A percentile compares a stretch with the other conserved stretches of the same genome.
Conservation (phyloP, 1,140 invertebrate species). For the Ylistrum balloti region DNA sequence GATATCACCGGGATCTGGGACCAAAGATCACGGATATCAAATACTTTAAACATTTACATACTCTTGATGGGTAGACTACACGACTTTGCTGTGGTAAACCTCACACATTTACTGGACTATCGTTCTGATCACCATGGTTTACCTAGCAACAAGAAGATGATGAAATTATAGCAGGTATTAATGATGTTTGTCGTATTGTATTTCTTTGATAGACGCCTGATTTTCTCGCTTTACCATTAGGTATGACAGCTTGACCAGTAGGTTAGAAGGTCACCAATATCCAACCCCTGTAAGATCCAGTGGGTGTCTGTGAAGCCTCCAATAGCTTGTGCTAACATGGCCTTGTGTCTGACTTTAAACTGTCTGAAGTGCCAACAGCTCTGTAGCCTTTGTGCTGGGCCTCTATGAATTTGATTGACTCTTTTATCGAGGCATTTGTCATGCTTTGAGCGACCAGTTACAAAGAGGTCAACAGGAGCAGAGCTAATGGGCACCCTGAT, state of each 20-base stretch:
- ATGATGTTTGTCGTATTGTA: not conserved
- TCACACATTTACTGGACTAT: not conserved
- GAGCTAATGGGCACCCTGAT: not conserved
- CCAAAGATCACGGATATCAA: conserved; percentile 1
- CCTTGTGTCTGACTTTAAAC: not conserved
- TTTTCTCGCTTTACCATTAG: no score
- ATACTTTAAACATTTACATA: not conserved
- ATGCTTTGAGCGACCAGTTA: conserved; percentile 25
- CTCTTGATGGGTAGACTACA: not conserved
- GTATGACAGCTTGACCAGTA: no score
- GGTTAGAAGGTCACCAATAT: no score
- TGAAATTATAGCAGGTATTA: not conserved
- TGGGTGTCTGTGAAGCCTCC: not conserved
- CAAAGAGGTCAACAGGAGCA: conserved; percentile 37
- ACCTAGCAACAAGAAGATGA: not conserved
- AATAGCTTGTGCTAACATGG: not conserved
- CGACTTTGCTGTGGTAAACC: not conserved
- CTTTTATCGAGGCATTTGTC: conserved; percentile 7
- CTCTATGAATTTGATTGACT: conserved; percentile 26
- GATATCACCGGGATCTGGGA: not conserved
- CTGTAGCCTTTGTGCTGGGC: not conserved
- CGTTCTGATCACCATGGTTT: not conserved
- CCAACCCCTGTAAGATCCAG: not conserved
- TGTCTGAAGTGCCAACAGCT: not conserved
- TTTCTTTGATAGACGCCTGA: not conserved